These are phyloP conservation scores for Lasioglossum baleicum DNA, from an alignment of 1,140 invertebrate genomes.

Conservation along the genomic window DNA sequence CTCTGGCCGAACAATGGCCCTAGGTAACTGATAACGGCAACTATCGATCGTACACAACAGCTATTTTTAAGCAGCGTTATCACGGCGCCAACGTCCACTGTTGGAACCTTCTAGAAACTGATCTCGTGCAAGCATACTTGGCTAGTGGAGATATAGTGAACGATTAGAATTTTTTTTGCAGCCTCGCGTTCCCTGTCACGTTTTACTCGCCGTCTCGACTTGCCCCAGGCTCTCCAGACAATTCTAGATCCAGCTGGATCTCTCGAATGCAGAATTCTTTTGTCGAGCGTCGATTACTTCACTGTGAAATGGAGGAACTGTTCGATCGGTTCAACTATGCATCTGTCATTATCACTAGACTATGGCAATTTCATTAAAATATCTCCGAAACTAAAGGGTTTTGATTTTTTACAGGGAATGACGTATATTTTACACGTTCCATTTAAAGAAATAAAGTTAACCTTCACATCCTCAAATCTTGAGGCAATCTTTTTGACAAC, in stretches of 20 bases:
- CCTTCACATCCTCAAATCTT: too few species aligned
- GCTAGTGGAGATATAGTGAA: not conserved
- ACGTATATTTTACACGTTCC: too few species aligned
- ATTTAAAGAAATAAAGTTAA: too few species aligned
- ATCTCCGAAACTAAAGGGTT: too few species aligned
- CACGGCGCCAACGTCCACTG: not conserved
- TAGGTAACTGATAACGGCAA: constrained; percentile 29
- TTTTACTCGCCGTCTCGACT: not conserved
- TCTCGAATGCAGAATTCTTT: not conserved
- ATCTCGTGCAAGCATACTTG: not conserved
- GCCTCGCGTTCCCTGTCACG: not conserved
- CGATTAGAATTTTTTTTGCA: constrained; percentile 18
- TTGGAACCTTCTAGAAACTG: not conserved
- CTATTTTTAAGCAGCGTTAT: constrained; percentile 45
- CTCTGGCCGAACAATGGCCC: constrained; percentile 10
- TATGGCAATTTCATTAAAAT: too few species aligned
- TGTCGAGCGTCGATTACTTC: not conserved
- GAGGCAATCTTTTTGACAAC: too few species aligned
- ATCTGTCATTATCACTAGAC: too few species aligned
- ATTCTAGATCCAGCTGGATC: constrained; percentile 2
- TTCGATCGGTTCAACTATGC: too few species aligned
- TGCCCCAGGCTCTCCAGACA: not conserved
- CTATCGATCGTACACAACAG: constrained; percentile 39
- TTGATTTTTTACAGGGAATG: too few species aligned
- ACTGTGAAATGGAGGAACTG: too few species aligned